Base-by-base conservation (phyloP, 2,888 invertebrate genomes). In the Drosophila robusta region DNA sequence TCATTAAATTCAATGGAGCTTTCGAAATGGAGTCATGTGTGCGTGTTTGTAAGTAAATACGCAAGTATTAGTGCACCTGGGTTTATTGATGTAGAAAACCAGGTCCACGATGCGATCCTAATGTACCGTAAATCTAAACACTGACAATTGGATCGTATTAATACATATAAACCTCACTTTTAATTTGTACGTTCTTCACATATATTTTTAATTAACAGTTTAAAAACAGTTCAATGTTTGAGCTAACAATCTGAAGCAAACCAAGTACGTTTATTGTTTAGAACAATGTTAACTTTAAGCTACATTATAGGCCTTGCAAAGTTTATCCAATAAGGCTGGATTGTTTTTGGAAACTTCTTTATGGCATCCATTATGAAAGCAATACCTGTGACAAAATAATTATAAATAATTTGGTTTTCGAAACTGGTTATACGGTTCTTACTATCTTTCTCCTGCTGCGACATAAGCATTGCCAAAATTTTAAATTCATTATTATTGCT, bases 391-490 rank as follows among this genome's bases (percentile, higher is more conserved):
- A 78, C 29, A 5, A 36, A 11, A 47, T 0, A 44, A 45, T 42
- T 7, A 12, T 11, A 12, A 38, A 14, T 32, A 12, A 7, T 41
- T 3, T 9, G 39, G 14, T 0, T n/a, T 41, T 32, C 9, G n/a
- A 3, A 7, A 0, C 24, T 29, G 1, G 9, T 3, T 4, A 0
- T 12, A 1, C 12, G 14, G 0, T 12, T 56, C 75, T 46, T 73
- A 92, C 92, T 78, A 71, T 84, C 80, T 45, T 87, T 88, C 55
- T 92, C 92, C 1, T 90, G 79, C 3, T 68, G 38, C 0, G 91
- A 91, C 84, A 92, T 86, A 2, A 92, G 83, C 74, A 92, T 70
- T 11, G 90, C 85, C 36, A 92, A 68, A 56, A 92, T 92, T 11
- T 67, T 50, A 24, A 92, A 76, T 52, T 92, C 86, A 34, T 87